phyloP scores from a whole-genome alignment of 2,888 invertebrate genomes.

The Tricholauxania praeusta region DNA sequence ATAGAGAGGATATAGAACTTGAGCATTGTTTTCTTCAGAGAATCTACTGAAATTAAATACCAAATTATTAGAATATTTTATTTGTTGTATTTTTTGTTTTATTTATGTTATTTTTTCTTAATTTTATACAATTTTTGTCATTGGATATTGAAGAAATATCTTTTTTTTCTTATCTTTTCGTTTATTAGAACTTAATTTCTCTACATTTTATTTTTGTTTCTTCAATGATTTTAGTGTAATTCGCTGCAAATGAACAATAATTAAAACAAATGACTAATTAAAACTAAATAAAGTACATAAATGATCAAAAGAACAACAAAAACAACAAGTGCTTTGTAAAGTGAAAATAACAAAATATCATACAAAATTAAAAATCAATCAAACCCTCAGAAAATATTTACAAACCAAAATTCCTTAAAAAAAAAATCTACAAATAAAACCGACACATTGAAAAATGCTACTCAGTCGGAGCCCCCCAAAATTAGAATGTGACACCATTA shows the following conservation, averaged over 20 bases:
- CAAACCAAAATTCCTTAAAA: conserved; percentile 40
- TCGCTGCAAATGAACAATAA: background rate
- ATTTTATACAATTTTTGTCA: too few species aligned
- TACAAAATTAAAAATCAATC: too few species aligned
- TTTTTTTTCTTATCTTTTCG: too few species aligned
- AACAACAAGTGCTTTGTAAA: background rate
- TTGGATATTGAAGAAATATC: too few species aligned
- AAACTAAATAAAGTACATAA: background rate
- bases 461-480: conserved; percentile 65
- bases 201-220: background rate
- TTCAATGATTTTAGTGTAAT: background rate
- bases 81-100: background rate
- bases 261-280: background rate
- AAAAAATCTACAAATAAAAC: conserved; percentile 23
- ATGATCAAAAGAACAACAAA: background rate
- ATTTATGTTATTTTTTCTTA: background rate
- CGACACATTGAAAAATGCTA: conserved; percentile 52
- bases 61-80: too few species aligned
- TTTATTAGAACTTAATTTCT: background rate
- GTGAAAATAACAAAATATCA: background rate
- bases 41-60: too few species aligned
- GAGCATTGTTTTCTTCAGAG: too few species aligned
- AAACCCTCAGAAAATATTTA: too few species aligned
- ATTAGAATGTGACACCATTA: conserved; percentile 53
- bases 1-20: too few species aligned